Evolutionary conservation across 2,888 invertebrate species (phyloP), one percentile per base, ranked within the genome.

Genomic region (Stratiomys singularior): DNA sequence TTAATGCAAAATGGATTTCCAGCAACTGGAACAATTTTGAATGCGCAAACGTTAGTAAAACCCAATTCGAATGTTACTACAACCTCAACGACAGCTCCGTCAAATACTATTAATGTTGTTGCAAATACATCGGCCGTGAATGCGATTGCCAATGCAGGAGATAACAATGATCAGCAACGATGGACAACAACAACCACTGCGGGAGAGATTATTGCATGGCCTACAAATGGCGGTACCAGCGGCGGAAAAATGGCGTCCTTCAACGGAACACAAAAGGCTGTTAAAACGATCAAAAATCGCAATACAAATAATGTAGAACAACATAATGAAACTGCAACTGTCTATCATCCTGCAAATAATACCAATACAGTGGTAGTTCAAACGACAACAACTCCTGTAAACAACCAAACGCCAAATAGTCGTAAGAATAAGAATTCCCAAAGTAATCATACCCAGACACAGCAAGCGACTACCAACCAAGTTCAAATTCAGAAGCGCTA

Each of bases 191-290:
- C 91, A 71, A 92, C 92, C 82, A 93, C 93, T 81, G 37, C 74
- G 1, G 74, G 58, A 1, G 93, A 93, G 84, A 89, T 89, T 80
- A 88, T 93, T 78, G 90, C 91, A 80, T 93, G 93, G 92, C 93
- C 93, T 79, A 92, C 92, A 83, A 74, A 67, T 23, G 94, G 94
- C 56, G 60, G 74, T 1, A 23, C 46, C 1, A 21, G n/a, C 21
- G 94, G 94, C 56, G 74, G 74, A 11, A 93, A 93, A 87, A 91
- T 95, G 80, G 94, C 94, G 76, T 92, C 93, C 81, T 95, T 93
- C 88, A 93, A 93, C 88, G 92, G 93, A 1, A 90, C 91, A 78
- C 93, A 93, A 86, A 92, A 93, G 79, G 88, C 93, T 3, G 25
- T 76, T 63, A 82, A 82, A 80, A 79, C 78, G 74, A 79, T 80